phyloP scores from a whole-genome alignment of 2,113 vertebrate genomes.

The Bucco capensis region DNA sequence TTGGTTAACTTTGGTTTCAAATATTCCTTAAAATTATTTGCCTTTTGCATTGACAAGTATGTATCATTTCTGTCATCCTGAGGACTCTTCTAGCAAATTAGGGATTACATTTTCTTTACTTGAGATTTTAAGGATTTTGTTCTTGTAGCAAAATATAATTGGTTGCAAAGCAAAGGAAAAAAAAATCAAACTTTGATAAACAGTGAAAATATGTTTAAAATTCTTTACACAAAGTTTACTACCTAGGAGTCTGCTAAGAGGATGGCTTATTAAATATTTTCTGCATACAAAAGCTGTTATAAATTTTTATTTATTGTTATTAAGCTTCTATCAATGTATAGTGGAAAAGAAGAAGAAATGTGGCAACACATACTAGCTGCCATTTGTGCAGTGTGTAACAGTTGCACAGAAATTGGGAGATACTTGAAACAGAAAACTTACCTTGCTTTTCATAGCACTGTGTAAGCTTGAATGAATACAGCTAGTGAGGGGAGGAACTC shows the following conservation, averaged over 20 bases:
- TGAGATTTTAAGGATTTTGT: neutral
- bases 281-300: neutral
- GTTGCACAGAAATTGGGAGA: neutral
- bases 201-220: neutral
- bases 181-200: neutral
- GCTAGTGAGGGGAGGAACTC: neutral
- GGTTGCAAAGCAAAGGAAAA: neutral
- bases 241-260: neutral
- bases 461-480: neutral
- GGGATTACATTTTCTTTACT: neutral
- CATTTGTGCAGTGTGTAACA: neutral
- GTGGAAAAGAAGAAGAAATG: neutral
- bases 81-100: neutral
- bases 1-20: neutral
- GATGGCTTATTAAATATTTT: neutral
- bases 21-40: neutral
- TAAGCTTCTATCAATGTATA: neutral
- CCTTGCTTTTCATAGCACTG: neutral
- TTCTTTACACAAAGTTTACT: neutral
- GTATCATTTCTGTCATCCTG: neutral
- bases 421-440: neutral
- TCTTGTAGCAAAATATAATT: neutral
- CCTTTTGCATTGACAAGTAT: neutral
- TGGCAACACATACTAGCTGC: neutral
- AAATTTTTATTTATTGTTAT: neutral